Evolutionary conservation across 2,113 vertebrate genomes (phyloP).

Genomic region (Aspidoscelis tigris): DNA sequence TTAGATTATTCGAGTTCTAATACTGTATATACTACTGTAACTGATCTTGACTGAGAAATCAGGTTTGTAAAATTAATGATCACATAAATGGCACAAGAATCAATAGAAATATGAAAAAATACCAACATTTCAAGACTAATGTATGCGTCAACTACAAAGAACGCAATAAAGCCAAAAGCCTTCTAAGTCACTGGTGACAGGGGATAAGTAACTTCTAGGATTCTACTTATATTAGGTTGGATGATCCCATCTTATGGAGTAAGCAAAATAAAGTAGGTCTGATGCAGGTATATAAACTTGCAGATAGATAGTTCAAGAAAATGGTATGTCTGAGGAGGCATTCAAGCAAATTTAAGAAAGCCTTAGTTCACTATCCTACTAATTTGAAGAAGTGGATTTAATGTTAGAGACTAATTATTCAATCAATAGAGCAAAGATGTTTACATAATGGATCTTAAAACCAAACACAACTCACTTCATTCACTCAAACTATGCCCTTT

Average conservation of each 20-base stretch:
- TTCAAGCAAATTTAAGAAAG: background rate
- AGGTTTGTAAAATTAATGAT: slow-evolving; percentile 3
- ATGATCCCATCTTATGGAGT: slow-evolving; percentile 17
- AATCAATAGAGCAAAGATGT: background rate
- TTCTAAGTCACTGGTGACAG: slow-evolving; percentile 67
- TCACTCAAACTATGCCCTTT: no score
- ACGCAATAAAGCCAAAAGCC: slow-evolving; percentile 5
- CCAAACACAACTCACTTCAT: background rate
- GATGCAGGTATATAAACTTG: background rate
- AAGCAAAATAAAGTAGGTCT: slow-evolving; percentile 15
- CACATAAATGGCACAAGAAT: background rate
- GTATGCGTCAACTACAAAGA: background rate
- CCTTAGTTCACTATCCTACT: background rate
- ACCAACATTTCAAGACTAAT: background rate
- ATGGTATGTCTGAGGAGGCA: slow-evolving; percentile 6
- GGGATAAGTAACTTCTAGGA: slow-evolving; percentile 54
- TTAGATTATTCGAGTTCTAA: background rate
- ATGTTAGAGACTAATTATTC: background rate
- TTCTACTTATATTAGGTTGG: slow-evolving; percentile 2
- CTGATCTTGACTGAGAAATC: background rate
- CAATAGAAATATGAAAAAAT: background rate
- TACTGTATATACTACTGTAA: background rate
- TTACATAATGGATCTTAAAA: slow-evolving; percentile 9
- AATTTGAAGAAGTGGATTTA: background rate
- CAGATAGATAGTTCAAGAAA: background rate